Percentiles rank a stretch among this genome's conserved stretches.
These are phyloP conservation scores for Dipodomys spectabilis DNA, from an alignment of 2,113 vertebrate genomes.

Conservation along the genomic window DNA sequence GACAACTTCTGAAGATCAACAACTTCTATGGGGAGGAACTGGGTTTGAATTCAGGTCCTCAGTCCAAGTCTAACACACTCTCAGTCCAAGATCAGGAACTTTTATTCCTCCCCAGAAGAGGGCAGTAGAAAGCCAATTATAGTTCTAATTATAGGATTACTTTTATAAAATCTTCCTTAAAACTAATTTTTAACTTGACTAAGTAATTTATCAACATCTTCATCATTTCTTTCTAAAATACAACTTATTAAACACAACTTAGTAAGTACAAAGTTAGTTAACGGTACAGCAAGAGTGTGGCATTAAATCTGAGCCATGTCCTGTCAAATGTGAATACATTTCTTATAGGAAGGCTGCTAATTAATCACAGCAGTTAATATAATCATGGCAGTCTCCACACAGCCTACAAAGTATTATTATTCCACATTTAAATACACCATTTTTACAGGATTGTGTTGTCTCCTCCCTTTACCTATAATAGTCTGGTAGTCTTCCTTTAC, in stretches of 20 bases:
- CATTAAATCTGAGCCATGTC: not conserved
- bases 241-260: constrained; percentile 16
- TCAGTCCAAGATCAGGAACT: constrained; percentile 13
- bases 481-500: not conserved
- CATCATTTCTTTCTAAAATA: not conserved
- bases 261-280: constrained; percentile 11
- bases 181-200: constrained; percentile 10
- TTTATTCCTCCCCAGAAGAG: constrained; percentile 47
- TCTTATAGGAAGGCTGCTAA: not conserved
- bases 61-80: no score
- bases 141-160: not conserved
- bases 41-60: no score
- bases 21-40: not conserved
- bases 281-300: no score
- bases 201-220: not conserved
- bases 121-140: constrained; percentile 34
- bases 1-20: constrained; percentile 15
- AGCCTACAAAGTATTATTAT: not conserved
- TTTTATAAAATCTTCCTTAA: not conserved
- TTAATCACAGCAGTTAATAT: not conserved
- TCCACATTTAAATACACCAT: not conserved
- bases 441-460: not conserved
- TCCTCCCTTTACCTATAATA: not conserved
- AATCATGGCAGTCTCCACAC: not conserved
- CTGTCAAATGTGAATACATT: not conserved